These are phyloP conservation scores for Penaeus monodon DNA, from an alignment of 2,888 invertebrate genomes.

Conservation along the genomic window DNA sequence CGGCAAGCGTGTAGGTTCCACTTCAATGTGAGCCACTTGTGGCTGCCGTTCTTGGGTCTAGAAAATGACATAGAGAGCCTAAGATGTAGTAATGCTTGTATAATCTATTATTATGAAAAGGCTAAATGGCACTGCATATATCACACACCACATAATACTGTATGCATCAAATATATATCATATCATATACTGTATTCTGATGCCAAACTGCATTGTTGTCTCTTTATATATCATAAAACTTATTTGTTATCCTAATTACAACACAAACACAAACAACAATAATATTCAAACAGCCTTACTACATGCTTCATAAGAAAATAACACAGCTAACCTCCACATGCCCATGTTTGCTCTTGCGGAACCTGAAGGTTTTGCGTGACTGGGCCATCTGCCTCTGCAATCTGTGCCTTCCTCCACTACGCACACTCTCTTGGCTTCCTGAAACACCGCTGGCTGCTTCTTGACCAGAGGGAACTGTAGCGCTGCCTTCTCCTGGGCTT, in stretches of 20 bases:
- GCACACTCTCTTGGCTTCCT: constrained; percentile 51
- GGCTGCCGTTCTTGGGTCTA: constrained; percentile 50
- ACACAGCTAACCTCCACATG: constrained; percentile 52
- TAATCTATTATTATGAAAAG: too few relatives aligned
- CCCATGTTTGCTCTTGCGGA: constrained; percentile 77
- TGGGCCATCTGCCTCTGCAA: constrained; percentile 93
- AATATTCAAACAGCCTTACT: too few relatives aligned
- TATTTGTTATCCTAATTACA: too few relatives aligned
- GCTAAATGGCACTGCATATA: too few relatives aligned
- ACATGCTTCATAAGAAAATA: too few relatives aligned
- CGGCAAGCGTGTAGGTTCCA: constrained; percentile 68
- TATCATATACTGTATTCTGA: too few relatives aligned
- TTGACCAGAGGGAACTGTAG: constrained; percentile 71
- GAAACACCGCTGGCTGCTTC: not conserved
- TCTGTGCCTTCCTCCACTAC: constrained; percentile 55
- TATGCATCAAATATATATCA: too few relatives aligned
- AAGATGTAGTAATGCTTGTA: not conserved
- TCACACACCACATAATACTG: too few relatives aligned
- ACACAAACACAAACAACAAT: too few relatives aligned
- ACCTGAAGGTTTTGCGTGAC: constrained; percentile 92
- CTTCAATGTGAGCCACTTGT: constrained; percentile 73
- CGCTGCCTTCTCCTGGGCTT: constrained; percentile 79
- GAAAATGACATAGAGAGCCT: not conserved
- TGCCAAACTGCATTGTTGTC: too few relatives aligned
- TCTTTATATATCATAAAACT: too few relatives aligned